Evolutionary conservation across 2,113 vertebrate genomes (phyloP), one percentile per base, ranked within the genome.

Genomic region (Podarcis muralis): DNA sequence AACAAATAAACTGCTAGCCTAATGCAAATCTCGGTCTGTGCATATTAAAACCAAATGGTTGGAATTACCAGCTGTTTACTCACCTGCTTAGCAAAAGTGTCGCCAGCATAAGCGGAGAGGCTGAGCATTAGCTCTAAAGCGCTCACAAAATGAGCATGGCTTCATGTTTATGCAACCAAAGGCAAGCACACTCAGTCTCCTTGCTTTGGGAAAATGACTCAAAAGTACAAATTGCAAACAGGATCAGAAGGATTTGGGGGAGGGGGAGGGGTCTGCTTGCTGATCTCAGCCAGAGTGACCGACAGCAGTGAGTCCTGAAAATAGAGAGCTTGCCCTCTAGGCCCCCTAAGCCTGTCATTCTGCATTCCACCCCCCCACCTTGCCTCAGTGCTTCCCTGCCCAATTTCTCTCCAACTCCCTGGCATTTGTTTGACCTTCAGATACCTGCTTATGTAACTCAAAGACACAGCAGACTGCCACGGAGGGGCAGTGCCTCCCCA

Each of bases 371-470:
- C 74, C 20, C 18, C 9, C 78, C 11, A 7, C 22, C 23, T 12
- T 30, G 32, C 65, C 86, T 72, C 78, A 22, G 12, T 22, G 25
- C 40, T 57, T 57, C 16, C 4, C 59, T 11, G 57, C 81, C 81
- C 75, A n/a, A 22, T 84, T 78, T 23, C 62, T 13, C 53, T 37
- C 72, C 7, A 3, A 13, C 72, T 88, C 87, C 81, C 59, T 43
- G 3, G 32, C 43, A 68, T 83, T 78, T 66, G 37, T 57, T 22
- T 59, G 81, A 88, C 87, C 87, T 88, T 84, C 74, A 69, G n/a
- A 88, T 78, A 66, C 65, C 65, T 23, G 43, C 81, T 88, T 84
- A 88, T 35, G n/a, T 69, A 84, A 88, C 74, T 40, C 74, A 48
- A 62, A 78, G 35, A 37, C 81, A 48, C 27, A 30, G 40, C 27